Evolutionary conservation across 1,140 invertebrate species (phyloP).

Genomic region (Cotesia typhae): DNA sequence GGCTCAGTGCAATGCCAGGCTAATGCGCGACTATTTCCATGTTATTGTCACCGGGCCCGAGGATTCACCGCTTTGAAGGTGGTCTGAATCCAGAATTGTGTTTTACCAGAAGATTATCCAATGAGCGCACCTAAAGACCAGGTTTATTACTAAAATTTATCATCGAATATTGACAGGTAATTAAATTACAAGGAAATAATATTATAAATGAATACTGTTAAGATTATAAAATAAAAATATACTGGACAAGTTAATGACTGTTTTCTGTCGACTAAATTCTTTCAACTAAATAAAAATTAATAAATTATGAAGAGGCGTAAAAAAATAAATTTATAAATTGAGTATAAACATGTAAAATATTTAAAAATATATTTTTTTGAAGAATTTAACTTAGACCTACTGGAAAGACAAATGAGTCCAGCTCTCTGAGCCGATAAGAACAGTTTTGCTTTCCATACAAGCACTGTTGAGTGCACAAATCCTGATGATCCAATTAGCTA

Average conservation of each 20-base stretch:
- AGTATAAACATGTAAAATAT: neutral
- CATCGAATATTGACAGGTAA: constrained; percentile 81
- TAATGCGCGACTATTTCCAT: constrained; percentile 97
- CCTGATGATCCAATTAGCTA: constrained; percentile 98
- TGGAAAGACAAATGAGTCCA: constrained; percentile 95
- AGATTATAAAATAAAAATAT: neutral
- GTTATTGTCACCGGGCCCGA: constrained; percentile 90
- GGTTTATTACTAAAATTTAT: constrained; percentile 86
- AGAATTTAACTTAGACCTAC: constrained; percentile 82
- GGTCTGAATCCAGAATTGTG: constrained; percentile 82
- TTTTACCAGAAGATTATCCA: constrained; percentile 83
- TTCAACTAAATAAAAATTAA: constrained; percentile 2
- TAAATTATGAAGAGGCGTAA: neutral
- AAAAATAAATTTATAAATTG: neutral
- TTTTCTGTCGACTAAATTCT: too few relatives aligned
- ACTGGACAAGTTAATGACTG: neutral
- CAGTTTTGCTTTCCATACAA: constrained; percentile 96
- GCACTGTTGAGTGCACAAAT: constrained; percentile 95
- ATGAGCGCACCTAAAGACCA: constrained; percentile 86
- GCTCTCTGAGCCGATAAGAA: constrained; percentile 97
- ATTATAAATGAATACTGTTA: neutral
- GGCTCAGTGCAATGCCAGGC: constrained; percentile 94
- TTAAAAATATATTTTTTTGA: constrained; percentile 45
- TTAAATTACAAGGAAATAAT: constrained; percentile 6
- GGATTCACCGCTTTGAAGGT: constrained; percentile 82